Evolutionary conservation across 30 jellyfish, hydroid and myxozoan species (phyloP).

Genomic region (Hydra vulgaris): DNA sequence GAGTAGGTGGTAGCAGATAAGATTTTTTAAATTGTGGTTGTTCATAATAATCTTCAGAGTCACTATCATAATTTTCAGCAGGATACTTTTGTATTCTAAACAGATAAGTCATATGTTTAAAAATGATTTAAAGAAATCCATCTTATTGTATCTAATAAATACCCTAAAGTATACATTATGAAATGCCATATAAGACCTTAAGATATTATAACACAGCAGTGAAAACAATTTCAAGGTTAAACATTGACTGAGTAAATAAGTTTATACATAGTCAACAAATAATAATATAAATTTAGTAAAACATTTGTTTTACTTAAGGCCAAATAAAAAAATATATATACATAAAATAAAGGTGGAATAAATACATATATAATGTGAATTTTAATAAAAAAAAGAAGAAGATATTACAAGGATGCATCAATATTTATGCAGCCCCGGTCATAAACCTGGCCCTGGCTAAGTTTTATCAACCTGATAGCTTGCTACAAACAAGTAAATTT

Average conservation of each 20-base stretch:
- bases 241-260: not conserved
- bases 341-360: not conserved
- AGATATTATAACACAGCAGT: not conserved
- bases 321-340: too few relatives aligned
- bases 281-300: not conserved
- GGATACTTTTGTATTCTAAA: not conserved
- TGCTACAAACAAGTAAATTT: not conserved
- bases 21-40: not conserved
- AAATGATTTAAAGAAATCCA: not conserved
- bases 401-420: not conserved
- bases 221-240: not conserved
- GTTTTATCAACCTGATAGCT: not conserved
- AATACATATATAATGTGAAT: too few relatives aligned
- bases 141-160: not conserved
- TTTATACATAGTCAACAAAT: not conserved
- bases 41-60: not conserved
- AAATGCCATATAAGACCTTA: not conserved
- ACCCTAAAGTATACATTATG: not conserved
- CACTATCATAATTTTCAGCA: not conserved
- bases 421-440: not conserved
- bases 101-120: not conserved
- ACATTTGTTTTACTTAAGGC: not conserved
- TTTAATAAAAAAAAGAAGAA: too few relatives aligned
- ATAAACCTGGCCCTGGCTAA: not conserved
- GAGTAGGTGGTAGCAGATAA: not conserved